Evolutionary conservation across 2,797 vertebrate species (phyloP).

Genomic region (Acomys russatus): DNA sequence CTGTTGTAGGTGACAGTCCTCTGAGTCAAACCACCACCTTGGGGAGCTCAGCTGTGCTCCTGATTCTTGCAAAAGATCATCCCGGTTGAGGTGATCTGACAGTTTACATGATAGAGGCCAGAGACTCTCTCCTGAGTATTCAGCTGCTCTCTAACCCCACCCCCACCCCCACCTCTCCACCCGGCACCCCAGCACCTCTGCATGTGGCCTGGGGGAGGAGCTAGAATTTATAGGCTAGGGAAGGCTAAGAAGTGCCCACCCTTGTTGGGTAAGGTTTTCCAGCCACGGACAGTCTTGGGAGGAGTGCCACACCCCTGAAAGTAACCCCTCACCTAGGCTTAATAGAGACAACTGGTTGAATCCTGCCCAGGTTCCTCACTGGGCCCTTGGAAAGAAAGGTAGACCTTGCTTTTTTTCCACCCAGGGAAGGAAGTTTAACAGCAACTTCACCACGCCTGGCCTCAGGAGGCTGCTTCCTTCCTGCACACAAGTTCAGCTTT

Average conservation of each 20-base stretch:
- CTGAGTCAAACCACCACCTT: no score
- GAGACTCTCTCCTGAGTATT: not conserved
- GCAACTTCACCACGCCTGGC: not conserved
- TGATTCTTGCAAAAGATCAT: not conserved
- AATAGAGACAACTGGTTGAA: not conserved
- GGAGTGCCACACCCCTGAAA: not conserved
- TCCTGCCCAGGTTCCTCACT: no score
- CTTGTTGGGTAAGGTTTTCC: not conserved
- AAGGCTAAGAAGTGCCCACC: not conserved
- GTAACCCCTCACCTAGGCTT: not conserved
- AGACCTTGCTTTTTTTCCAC: no score
- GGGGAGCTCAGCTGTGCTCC: not conserved
- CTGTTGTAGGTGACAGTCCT: not conserved
- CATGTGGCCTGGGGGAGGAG: not conserved
- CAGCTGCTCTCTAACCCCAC: not conserved
- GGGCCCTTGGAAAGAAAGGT: not conserved
- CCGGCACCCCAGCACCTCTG: not conserved
- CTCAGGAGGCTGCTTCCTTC: not conserved
- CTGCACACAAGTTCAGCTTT: not conserved
- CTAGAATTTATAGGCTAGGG: no score
- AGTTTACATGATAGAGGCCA: not conserved
- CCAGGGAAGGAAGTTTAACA: no score
- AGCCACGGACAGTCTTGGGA: not conserved
- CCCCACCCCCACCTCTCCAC: no score
- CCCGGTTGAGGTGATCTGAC: no score